Evolutionary conservation across 2,797 vertebrate species (phyloP), one percentile per base, ranked within the genome.

Genomic region (Enteromius radiatus): DNA sequence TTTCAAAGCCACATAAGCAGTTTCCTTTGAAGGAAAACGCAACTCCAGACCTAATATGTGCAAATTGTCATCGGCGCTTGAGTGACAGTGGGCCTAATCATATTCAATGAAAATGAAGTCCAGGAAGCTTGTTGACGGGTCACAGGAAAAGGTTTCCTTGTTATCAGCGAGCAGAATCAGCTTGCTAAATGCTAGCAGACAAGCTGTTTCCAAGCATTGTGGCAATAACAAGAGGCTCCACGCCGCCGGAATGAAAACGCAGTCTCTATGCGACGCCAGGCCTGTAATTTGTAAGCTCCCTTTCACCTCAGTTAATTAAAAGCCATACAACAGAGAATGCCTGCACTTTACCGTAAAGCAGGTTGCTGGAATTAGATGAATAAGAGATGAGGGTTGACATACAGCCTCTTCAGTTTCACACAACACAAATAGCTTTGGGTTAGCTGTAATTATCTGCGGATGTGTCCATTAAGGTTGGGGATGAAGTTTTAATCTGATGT

Each of bases 1-100:
- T 94, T 95, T 95, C 93, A 94, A 92, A 91, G 90, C 92, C 92
- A 94, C 91, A 92, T 90, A 90, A 84, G 86, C 89, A 83, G 93
- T 95, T 95, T 93, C 96, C 88, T 94, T 82, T 7, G 38, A 88
- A 41, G 86, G 88, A 17, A 49, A 92, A 94, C 87, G 89, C 90
- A 91, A 89, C 90, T 90, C 86, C 84, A 80, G 78, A 90, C 83
- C 88, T 91, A 91, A 94, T 93, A 88, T 80, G 91, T 90, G 91
- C 94, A 86, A 94, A 94, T 95, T 95, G 92, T 89, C 91, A 67
- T 65, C 31, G 92, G 86, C 87, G 87, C 89, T 15, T 92, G 90
- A 94, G 68, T 93, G 95, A 91, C 92, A 91, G 86, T 80, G 90
- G 78, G 43, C 86, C 88, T 93, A 89, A 89, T 92, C 85, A 71